Percentiles rank a stretch among this genome's conserved stretches.
Evolutionary conservation across 2,113 vertebrate species (phyloP).

Genomic region (Acrocephalus kingi): DNA sequence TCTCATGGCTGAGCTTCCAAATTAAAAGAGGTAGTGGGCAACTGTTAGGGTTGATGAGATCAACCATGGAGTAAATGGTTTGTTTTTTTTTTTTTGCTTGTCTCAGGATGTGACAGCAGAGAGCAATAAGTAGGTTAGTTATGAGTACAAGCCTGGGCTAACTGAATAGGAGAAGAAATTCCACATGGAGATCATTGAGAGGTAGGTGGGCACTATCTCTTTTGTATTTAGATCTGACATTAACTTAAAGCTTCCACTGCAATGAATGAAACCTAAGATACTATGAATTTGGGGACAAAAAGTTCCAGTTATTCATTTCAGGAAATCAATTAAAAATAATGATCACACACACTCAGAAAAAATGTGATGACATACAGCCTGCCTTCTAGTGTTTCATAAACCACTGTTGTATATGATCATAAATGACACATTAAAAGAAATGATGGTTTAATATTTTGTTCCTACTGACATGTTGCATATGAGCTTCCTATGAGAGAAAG

Average conservation of each 20-base stretch:
- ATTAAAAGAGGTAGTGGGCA: not conserved
- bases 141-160: not conserved
- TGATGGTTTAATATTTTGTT: not conserved
- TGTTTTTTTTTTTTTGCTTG: fast-evolving
- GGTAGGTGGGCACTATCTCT: fast-evolving
- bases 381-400: not conserved
- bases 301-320: not conserved
- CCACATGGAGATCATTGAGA: not conserved
- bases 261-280: not conserved
- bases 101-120: not conserved
- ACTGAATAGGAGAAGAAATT: not conserved
- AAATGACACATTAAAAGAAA: not conserved
- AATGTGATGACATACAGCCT: not conserved
- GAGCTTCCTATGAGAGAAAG: not conserved
- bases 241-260: not conserved
- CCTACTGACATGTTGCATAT: not conserved
- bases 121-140: not conserved
- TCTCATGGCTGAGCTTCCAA: not conserved
- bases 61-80: not conserved
- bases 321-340: not conserved
- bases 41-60: not conserved
- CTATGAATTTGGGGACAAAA: not conserved
- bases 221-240: not conserved
- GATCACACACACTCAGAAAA: not conserved
- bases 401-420: not conserved